phyloP scores from a whole-genome alignment of 2,113 vertebrate species.

The Corythornis cristatus region DNA sequence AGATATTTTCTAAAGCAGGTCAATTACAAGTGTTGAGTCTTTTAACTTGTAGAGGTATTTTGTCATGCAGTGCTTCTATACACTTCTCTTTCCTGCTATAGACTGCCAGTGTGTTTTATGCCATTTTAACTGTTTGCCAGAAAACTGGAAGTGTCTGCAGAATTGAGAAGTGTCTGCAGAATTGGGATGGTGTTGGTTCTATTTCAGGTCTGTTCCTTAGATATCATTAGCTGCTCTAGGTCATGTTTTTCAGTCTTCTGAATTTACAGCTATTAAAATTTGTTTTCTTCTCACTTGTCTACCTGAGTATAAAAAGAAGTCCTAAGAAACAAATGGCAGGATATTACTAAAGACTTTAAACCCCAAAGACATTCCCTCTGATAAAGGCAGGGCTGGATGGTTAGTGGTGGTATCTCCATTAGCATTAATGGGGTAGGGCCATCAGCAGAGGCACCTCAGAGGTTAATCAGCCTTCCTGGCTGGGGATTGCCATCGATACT shows the following conservation, averaged over 20 bases:
- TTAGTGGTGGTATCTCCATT: conserved; percentile 82
- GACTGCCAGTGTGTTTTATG: not conserved
- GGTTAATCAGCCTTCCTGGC: conserved; percentile 97
- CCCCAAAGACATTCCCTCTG: conserved; percentile 64
- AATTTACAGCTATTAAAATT: conserved; percentile 19
- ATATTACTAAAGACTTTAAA: conserved; percentile 68
- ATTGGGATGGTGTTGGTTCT: not conserved
- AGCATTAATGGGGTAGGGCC: conserved; percentile 88
- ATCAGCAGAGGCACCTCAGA: conserved; percentile 86
- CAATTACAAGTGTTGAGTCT: not conserved
- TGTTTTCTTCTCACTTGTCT: conserved; percentile 34
- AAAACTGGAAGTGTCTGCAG: not conserved
- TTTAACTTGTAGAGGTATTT: not conserved
- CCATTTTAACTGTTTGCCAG: not conserved
- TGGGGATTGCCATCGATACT: conserved; percentile 88
- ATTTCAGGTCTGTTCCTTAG: not conserved
- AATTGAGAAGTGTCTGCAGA: not conserved
- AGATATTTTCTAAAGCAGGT: not conserved
- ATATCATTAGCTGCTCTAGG: not conserved
- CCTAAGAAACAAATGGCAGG: conserved; percentile 68
- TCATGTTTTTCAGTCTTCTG: not conserved
- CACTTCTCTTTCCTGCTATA: not conserved
- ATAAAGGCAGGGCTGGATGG: conserved; percentile 58
- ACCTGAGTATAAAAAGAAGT: conserved; percentile 55
- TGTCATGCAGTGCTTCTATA: not conserved